Conservation (phyloP, 2,113 vertebrate species). For the Peromyscus maniculatus region DNA sequence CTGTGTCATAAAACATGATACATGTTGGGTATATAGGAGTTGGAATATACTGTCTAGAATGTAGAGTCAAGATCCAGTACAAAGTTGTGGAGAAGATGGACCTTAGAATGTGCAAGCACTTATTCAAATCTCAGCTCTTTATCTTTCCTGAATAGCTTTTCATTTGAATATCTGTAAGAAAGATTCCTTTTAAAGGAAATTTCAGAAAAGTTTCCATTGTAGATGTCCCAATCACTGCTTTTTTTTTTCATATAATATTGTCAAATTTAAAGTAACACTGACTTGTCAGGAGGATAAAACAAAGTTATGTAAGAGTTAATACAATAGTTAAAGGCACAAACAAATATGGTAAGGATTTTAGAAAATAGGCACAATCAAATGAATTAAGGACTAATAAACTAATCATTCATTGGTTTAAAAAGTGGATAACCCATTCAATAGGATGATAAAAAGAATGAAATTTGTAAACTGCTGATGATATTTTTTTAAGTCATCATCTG, state of each 20-base stretch:
- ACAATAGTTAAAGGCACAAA: neutral
- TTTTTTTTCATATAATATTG: neutral
- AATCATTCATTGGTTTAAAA: neutral
- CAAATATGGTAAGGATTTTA: neutral
- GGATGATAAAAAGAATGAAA: neutral
- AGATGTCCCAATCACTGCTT: neutral
- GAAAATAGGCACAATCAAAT: neutral
- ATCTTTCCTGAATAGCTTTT: neutral
- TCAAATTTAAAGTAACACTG: neutral
- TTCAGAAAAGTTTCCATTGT: neutral
- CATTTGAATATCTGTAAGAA: neutral
- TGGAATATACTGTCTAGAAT: neutral
- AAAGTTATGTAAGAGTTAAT: neutral
- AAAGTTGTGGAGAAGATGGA: neutral
- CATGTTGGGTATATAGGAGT: rapidly evolving
- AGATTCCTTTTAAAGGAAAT: neutral
- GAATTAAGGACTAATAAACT: neutral
- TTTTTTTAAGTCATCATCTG: neutral
- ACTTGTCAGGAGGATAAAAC: neutral
- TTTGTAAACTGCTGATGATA: neutral
- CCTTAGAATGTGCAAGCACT: neutral
- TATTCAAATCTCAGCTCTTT: neutral
- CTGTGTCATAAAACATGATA: neutral
- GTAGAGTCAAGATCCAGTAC: neutral
- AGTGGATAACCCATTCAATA: neutral